Conservation (phyloP, 2,113 vertebrate genomes). For the Cochlearius cochlearius region DNA sequence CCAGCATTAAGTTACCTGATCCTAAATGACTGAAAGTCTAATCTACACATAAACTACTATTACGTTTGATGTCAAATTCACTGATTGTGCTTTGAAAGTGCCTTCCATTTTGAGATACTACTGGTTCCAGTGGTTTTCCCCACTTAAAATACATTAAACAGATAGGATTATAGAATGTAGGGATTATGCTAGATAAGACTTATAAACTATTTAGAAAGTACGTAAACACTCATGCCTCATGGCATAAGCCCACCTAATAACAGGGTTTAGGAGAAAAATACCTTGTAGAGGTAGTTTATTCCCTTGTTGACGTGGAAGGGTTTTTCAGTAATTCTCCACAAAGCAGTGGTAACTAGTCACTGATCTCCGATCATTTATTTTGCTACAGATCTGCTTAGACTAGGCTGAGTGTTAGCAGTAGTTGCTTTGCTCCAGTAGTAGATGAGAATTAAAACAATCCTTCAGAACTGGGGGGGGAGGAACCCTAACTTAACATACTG, state of each 20-base stretch:
- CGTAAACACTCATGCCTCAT: slow-evolving; percentile 43
- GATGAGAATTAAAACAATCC: neutral
- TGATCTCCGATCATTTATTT: neutral
- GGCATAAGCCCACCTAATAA: slow-evolving; percentile 52
- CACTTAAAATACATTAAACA: slow-evolving; percentile 30
- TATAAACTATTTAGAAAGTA: slow-evolving; percentile 39
- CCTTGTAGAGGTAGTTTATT: slow-evolving; percentile 42
- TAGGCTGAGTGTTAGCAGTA: neutral
- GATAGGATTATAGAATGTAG: slow-evolving; percentile 55
- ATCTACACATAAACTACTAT: neutral
- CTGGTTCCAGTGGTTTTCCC: neutral
- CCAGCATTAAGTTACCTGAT: neutral
- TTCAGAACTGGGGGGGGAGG: neutral
- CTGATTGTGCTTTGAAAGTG: neutral
- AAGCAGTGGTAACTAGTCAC: neutral
- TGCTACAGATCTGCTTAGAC: neutral
- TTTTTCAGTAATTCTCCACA: neutral
- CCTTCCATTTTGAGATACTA: slow-evolving; percentile 24
- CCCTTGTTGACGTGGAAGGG: neutral
- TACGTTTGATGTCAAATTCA: neutral
- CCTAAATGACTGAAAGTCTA: neutral
- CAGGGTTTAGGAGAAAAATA: slow-evolving; percentile 48
- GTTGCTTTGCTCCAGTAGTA: neutral
- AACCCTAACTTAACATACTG: fast-evolving
- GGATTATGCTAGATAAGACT: slow-evolving; percentile 65